These are phyloP conservation scores for Lophius piscatorius DNA, from an alignment of 2,113 vertebrate genomes.

Conservation along the genomic window DNA sequence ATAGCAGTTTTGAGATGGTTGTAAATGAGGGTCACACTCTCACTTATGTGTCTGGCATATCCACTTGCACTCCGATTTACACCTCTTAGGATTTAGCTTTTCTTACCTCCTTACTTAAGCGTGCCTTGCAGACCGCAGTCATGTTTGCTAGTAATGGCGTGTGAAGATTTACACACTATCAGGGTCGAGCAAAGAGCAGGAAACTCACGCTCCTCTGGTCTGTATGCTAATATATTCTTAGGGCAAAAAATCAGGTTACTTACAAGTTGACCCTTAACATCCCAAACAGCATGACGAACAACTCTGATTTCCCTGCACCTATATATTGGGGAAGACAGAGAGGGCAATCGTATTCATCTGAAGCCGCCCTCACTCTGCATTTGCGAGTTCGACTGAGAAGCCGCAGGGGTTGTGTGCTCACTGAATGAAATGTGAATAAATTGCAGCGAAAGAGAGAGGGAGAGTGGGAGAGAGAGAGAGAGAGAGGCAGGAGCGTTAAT, in stretches of 20 bases:
- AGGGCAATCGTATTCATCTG: constrained; percentile 65
- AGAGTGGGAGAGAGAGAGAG: neutral
- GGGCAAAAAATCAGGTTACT: constrained; percentile 54
- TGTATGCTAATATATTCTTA: constrained; percentile 56
- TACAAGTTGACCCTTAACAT: constrained; percentile 65
- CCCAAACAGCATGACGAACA: constrained; percentile 59
- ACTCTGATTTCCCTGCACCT: constrained; percentile 35
- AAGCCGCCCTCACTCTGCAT: constrained; percentile 39
- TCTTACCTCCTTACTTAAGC: neutral
- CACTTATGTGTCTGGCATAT: constrained; percentile 1
- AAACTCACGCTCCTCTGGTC: constrained; percentile 29
- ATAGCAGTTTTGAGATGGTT: neutral
- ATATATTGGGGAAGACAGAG: constrained; percentile 34
- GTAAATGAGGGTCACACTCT: neutral
- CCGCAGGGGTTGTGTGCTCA: constrained; percentile 60
- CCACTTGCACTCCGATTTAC: constrained; percentile 6
- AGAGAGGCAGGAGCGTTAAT: constrained; percentile 58
- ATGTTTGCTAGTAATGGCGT: neutral
- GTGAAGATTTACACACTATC: constrained; percentile 18
- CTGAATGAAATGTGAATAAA: constrained; percentile 76
- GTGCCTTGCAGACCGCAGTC: neutral
- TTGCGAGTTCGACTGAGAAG: constrained; percentile 62
- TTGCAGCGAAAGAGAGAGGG: constrained; percentile 32
- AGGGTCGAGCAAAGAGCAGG: constrained; percentile 11
- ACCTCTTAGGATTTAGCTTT: neutral